Conservation (phyloP, 2,797 vertebrate species). For the Orestias chungarensis region DNA sequence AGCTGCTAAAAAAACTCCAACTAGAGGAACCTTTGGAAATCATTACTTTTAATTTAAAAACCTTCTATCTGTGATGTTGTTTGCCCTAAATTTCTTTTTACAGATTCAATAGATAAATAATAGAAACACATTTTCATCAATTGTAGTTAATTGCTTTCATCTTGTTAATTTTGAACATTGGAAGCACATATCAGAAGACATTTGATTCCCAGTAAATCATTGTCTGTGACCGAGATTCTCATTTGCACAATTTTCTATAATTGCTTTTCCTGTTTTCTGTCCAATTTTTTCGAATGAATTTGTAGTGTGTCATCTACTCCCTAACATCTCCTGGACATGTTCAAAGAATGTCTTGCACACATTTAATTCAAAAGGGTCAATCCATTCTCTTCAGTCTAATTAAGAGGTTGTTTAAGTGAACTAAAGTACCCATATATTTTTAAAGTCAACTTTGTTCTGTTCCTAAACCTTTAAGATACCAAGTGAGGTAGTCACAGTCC, state of each 20-base stretch:
- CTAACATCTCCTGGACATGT: neutral
- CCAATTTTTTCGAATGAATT: neutral
- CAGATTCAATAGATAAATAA: neutral
- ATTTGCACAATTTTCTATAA: constrained; percentile 18
- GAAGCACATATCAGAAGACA: constrained; percentile 18
- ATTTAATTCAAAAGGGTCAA: neutral
- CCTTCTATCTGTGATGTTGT: neutral
- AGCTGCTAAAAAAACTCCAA: neutral
- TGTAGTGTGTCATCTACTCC: neutral
- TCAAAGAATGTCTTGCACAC: neutral
- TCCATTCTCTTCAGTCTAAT: neutral
- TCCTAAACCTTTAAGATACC: neutral
- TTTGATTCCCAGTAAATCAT: constrained; percentile 34
- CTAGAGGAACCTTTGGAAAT: neutral
- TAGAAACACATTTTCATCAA: neutral
- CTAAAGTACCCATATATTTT: neutral
- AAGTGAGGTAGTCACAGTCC: neutral
- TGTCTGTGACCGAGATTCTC: constrained; percentile 10
- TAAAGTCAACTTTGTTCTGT: neutral
- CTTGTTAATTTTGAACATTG: constrained; percentile 42
- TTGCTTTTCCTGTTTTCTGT: neutral
- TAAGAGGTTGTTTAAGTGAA: neutral
- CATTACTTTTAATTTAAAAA: neutral
- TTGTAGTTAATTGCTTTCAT: constrained; percentile 52
- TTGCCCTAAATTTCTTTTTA: neutral